Base-by-base conservation (phyloP, 2,113 vertebrate species). In the Colistium nudipinnis region DNA sequence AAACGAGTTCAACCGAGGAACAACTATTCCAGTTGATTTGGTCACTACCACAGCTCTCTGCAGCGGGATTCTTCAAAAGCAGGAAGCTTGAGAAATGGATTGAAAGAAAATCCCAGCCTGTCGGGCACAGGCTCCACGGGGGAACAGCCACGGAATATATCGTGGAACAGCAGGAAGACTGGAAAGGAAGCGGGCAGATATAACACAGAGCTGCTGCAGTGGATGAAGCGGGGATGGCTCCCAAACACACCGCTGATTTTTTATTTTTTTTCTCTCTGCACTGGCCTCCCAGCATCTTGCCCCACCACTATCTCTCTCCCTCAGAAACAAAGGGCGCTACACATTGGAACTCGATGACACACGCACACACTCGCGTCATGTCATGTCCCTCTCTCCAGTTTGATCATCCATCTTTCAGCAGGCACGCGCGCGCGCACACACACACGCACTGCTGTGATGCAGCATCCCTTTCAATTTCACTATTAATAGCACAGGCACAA, bases 251-350 rank as follows among this genome's bases (percentile, higher is more conserved):
- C 13, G 39, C 48, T 38, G 66, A 62, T 74, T 70, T 78, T 67
- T 77, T 55, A 80, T n/a, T n/a, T n/a, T n/a, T n/a, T n/a, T n/a
- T n/a, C n/a, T n/a, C n/a, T n/a, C n/a, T n/a, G 62, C 11, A 27
- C 36, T 56, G 19, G 43, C 53, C 61, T 71, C 27, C 3, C 38
- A 70, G 56, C 63, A 71, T 64, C 65, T 74, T 61, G 57, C 65
- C 51, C 74, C 76, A 65, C 41, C 67, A 25, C 51, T 67, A 67
- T 85, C 70, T 78, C 78, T 80, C 75, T 80, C 51, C 51, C 59
- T 51, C 52, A 57, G 49, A 75, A 72, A 86, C 80, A 87, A 80
- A 61, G 76, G n/a, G 43, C 24, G 38, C 76, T 77, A 69, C 68
- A 78, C 62, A 80, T 69, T 64, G 74, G 62, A 62, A 66, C 31